Percentiles rank a stretch among this genome's conserved stretches.
Conservation (phyloP, 2,888 invertebrate species). For the Machimus rusticus region DNA sequence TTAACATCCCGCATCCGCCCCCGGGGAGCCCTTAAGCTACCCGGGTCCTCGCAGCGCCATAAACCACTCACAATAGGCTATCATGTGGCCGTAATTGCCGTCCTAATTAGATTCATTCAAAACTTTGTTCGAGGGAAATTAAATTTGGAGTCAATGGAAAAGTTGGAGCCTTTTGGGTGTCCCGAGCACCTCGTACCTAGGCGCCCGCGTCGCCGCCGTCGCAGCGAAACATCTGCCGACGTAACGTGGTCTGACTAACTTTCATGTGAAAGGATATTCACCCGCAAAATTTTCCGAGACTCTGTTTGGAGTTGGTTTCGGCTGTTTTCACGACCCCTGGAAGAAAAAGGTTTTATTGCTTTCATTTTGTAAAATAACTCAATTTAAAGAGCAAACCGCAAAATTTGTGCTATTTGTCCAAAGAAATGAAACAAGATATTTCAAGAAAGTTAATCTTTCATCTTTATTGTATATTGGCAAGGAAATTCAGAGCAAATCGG, state of each 20-base stretch:
- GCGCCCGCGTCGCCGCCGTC: neutral
- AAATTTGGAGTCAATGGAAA: slow-evolving; percentile 6
- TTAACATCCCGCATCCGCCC: neutral
- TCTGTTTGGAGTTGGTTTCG: neutral
- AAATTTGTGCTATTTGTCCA: neutral
- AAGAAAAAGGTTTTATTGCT: neutral
- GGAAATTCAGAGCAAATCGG: neutral
- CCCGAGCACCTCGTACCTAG: neutral
- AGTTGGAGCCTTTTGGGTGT: neutral
- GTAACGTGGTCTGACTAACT: neutral
- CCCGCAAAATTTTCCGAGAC: neutral
- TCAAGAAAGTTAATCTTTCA: neutral
- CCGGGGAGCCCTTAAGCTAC: neutral
- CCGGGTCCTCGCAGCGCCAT: neutral
- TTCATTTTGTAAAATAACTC: neutral
- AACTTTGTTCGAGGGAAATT: slow-evolving; percentile 2
- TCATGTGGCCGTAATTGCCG: neutral
- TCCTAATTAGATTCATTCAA: slow-evolving; percentile 24
- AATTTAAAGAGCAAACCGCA: neutral
- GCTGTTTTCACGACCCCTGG: neutral
- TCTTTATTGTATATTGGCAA: neutral
- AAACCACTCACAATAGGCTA: neutral
- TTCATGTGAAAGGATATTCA: neutral
- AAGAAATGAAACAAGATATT: neutral
- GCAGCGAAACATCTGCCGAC: neutral